A percentile compares a stretch with the other conserved stretches of the same genome.
Conservation (phyloP, 2,797 vertebrate genomes). For the Sciurus vulgaris region DNA sequence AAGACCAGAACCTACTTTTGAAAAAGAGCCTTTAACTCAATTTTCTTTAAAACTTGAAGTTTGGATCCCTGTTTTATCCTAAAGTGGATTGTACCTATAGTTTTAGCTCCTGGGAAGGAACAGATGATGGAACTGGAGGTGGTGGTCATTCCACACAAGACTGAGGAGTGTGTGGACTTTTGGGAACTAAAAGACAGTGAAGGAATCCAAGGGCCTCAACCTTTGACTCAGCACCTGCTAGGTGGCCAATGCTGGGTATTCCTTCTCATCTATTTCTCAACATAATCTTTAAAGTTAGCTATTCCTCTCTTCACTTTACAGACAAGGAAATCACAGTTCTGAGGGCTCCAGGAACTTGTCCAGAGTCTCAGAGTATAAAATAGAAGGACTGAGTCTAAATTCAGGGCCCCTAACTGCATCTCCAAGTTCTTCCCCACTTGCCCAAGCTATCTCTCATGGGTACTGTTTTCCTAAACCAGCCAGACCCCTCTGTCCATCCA, state of each 20-base stretch:
- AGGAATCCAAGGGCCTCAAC: background rate
- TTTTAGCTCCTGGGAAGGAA: background rate
- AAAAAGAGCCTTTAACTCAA: background rate
- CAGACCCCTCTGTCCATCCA: background rate
- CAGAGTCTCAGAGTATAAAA: background rate
- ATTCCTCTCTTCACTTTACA: background rate
- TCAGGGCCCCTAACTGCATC: background rate
- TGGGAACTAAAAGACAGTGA: background rate
- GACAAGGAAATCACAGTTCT: background rate
- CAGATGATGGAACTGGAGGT: background rate
- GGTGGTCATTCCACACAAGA: background rate
- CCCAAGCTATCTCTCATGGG: background rate
- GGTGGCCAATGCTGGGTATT: background rate
- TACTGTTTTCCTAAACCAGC: no score
- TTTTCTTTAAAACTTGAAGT: background rate
- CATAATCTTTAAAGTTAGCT: background rate
- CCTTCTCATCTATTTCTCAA: background rate
- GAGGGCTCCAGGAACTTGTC: background rate
- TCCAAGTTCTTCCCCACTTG: background rate
- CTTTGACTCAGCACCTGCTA: background rate
- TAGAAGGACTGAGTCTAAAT: background rate
- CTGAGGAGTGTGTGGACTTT: background rate
- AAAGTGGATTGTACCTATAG: background rate
- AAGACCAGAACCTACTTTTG: background rate
- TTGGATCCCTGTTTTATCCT: background rate